Base-by-base conservation (phyloP, 2,888 invertebrate genomes). In the Eucriotettix oculatus region DNA sequence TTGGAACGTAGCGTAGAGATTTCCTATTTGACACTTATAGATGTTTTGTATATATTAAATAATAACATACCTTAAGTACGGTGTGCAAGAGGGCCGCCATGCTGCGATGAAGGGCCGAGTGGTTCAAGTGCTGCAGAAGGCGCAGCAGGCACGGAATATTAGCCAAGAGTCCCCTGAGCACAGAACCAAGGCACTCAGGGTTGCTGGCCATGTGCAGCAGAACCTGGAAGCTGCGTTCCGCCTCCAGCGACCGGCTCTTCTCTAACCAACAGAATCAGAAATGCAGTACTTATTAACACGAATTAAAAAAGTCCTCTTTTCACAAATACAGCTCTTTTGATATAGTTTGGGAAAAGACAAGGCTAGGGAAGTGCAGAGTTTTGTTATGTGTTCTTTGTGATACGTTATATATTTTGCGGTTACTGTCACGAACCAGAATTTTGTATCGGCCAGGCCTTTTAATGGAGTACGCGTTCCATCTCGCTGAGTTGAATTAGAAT, bases 161-260 rank as follows among this genome's bases (percentile, higher is more conserved):
- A 14, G 68, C 65, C 42, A 74, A 69, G 56, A 79, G 71, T n/a
- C 75, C 76, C 42, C 75, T 73, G 62, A 79, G 71, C 60, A 80
- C 72, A 44, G 74, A 71, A n/a, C 76, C 75, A 44, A 79, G 70
- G 66, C 80, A 80, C 69, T 81, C 81, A 54, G 76, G 73, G 67
- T 80, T 81, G 60, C 71, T 69, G 10, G 79, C 78, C 73, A 81
- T 76, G 65, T 77, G 74, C 65, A 75, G 74, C 60, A 81, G 71
- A 11, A 77, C 74, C 60, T 73, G 73, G 66, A 81, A 72, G 14
- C 77, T 77, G 56, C 76, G 71, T 66, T 79, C 79, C 10, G 69
- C 68, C 58, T 69, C 70, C 55, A 66, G 61, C 16, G 67, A 64
- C 42, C 63, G 64, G 57, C 59, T 63, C 60, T 64, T 60, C 52